A percentile compares a stretch with the other conserved stretches of the same genome.
phyloP scores from a whole-genome alignment of 2,888 invertebrate species.

The Eubasilissa splendida region DNA sequence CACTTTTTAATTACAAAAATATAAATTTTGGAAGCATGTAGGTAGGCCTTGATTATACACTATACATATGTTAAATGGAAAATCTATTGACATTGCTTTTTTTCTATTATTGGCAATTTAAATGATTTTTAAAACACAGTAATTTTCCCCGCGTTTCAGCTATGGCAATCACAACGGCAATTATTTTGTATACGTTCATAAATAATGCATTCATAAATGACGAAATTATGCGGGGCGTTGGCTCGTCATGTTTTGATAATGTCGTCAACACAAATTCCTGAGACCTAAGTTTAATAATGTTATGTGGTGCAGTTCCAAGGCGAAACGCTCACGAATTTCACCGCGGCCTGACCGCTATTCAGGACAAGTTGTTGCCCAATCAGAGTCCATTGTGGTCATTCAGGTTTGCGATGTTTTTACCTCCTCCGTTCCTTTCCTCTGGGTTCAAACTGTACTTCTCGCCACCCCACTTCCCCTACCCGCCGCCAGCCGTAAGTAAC shows the following conservation, averaged over 20 bases:
- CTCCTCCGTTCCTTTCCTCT: slow-evolving; percentile 10
- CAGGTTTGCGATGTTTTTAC: slow-evolving; percentile 20
- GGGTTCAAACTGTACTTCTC: neutral
- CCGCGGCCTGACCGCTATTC: slow-evolving; percentile 37
- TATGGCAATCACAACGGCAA: slow-evolving; percentile 6
- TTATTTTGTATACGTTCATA: neutral
- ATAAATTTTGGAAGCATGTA: too few species aligned
- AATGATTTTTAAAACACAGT: too few species aligned
- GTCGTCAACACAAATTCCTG: slow-evolving; percentile 34
- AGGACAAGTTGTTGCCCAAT: slow-evolving; percentile 38
- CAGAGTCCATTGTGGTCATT: slow-evolving; percentile 36
- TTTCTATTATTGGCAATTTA: too few species aligned
- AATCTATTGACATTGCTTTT: too few species aligned
- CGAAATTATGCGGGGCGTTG: slow-evolving; percentile 33
- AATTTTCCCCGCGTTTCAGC: neutral
- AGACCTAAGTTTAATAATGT: neutral
- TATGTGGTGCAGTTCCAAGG: slow-evolving; percentile 30
- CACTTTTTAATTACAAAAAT: too few species aligned
- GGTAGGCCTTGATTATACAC: too few species aligned
- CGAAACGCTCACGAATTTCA: slow-evolving; percentile 33
- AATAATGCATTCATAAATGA: slow-evolving; percentile 11
- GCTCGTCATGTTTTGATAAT: slow-evolving; percentile 32
- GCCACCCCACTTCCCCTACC: neutral
- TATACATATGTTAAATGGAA: too few species aligned
- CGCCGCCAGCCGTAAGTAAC: too few species aligned